phyloP scores from a whole-genome alignment of 2,888 invertebrate species.

The Stegana nigrithorax region DNA sequence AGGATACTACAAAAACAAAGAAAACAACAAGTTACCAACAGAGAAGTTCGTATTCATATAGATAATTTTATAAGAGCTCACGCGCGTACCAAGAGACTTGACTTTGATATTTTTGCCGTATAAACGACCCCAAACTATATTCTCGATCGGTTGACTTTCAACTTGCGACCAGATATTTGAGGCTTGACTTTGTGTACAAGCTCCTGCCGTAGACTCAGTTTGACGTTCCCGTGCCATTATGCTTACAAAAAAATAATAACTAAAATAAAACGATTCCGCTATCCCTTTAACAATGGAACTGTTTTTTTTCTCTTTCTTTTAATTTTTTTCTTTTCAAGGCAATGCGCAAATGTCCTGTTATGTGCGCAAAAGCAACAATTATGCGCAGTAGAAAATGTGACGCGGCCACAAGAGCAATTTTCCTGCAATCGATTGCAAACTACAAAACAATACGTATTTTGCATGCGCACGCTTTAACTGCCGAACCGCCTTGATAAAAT shows the following conservation, averaged over 20 bases:
- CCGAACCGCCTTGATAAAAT: too few relatives aligned
- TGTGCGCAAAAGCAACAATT: too few relatives aligned
- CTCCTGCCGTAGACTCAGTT: slow-evolving; percentile 54
- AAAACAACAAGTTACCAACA: slow-evolving; percentile 57
- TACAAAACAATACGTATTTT: too few relatives aligned
- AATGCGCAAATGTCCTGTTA: too few relatives aligned
- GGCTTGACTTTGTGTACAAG: slow-evolving; percentile 62
- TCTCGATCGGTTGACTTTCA: slow-evolving; percentile 67
- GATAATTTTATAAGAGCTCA: slow-evolving; percentile 52
- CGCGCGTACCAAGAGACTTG: slow-evolving; percentile 66
- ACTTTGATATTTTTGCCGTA: slow-evolving; percentile 66
- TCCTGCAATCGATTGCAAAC: too few relatives aligned
- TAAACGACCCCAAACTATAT: slow-evolving; percentile 66
- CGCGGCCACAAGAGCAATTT: too few relatives aligned
- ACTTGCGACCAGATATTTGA: slow-evolving; percentile 64
- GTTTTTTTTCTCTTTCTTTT: too few relatives aligned
- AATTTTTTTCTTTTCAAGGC: background rate
- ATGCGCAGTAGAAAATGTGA: too few relatives aligned
- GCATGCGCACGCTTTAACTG: too few relatives aligned
- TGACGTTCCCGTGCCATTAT: slow-evolving; percentile 55
- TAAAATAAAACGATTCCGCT: too few relatives aligned
- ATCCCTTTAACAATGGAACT: too few relatives aligned
- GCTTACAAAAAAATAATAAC: too few relatives aligned
- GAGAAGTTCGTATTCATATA: slow-evolving; percentile 58
- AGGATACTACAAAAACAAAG: background rate